These are phyloP conservation scores for Bothrops jararaca DNA, from an alignment of 2,113 vertebrate species.

Conservation along the genomic window DNA sequence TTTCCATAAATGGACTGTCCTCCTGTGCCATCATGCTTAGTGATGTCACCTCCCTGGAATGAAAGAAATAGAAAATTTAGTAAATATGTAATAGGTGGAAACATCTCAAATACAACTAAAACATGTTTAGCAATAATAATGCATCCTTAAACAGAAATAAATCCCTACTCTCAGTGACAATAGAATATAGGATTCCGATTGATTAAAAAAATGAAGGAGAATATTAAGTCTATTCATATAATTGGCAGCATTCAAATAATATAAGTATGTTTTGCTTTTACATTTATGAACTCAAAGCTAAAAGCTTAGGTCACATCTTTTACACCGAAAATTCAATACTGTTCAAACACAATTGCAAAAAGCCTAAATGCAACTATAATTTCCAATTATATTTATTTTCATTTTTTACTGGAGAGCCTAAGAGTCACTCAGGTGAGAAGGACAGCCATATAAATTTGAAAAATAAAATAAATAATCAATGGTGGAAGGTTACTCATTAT, in stretches of 20 bases:
- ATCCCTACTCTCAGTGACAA: not conserved
- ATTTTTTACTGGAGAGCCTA: not conserved
- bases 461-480: not conserved
- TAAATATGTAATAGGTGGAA: not conserved
- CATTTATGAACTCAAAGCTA: not conserved
- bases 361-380: not conserved
- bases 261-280: not conserved
- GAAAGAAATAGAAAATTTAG: not conserved
- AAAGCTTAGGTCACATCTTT: not conserved
- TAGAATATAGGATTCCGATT: not conserved
- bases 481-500: not conserved
- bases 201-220: not conserved
- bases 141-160: not conserved
- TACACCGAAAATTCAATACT: not conserved
- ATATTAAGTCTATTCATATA: not conserved
- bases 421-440: not conserved
- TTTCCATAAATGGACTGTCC: slow-evolving; percentile 88
- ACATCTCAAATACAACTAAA: not conserved
- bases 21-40: slow-evolving; percentile 83
- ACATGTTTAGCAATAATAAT: not conserved
- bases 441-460: not conserved
- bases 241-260: not conserved
- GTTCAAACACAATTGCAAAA: not conserved
- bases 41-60: slow-evolving; percentile 88
- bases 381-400: not conserved